phyloP scores from a whole-genome alignment of 2,113 vertebrate species.

The Callithrix jacchus region DNA sequence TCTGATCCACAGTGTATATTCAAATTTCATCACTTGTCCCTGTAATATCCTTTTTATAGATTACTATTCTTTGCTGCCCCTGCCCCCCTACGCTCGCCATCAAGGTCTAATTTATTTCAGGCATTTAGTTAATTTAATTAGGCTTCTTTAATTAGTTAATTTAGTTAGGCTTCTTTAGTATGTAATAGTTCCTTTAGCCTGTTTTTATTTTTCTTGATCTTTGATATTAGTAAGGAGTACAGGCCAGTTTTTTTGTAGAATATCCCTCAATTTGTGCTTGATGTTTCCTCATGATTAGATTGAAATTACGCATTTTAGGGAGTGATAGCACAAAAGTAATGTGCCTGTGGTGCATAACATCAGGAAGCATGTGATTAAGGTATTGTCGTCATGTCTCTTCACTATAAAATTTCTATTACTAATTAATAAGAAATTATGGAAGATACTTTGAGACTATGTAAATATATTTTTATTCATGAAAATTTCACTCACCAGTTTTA shows the following conservation, averaged over 20 bases:
- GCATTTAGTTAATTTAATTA: neutral
- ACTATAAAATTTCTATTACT: neutral
- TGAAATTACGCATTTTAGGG: neutral
- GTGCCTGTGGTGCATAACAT: neutral
- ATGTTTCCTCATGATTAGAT: neutral
- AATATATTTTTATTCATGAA: neutral
- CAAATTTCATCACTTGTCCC: neutral
- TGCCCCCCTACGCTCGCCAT: neutral
- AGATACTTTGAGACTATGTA: constrained; percentile 6
- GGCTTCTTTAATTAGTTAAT: too few species aligned
- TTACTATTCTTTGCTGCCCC: neutral
- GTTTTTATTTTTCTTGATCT: neutral
- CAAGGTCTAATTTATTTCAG: neutral
- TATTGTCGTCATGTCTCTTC: neutral
- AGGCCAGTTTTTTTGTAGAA: neutral
- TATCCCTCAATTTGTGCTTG: neutral
- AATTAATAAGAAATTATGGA: constrained; percentile 24
- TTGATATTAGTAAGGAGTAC: neutral
- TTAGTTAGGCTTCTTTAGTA: neutral
- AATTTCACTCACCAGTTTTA: neutral
- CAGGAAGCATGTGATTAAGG: neutral
- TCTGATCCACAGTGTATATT: neutral
- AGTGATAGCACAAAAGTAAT: neutral
- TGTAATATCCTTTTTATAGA: neutral
- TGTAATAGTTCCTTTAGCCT: neutral